These are phyloP conservation scores for Hemiprocne comata DNA, from an alignment of 2,113 vertebrate genomes.

Conservation along the genomic window DNA sequence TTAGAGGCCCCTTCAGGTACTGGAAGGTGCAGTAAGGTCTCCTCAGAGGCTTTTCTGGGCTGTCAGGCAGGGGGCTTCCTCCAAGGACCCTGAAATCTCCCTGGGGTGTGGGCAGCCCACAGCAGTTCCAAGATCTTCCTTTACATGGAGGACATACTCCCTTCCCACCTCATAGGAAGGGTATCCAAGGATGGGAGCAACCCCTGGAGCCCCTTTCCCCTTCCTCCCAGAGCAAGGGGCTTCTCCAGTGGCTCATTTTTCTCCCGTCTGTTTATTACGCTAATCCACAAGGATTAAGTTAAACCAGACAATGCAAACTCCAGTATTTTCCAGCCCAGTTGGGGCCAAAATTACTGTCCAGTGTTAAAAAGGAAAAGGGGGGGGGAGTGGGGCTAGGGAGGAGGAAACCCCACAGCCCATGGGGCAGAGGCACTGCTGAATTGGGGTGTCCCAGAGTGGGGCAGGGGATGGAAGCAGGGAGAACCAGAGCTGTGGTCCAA, in stretches of 20 bases:
- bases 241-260: neutral
- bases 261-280: constrained; percentile 72
- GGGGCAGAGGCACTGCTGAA: neutral
- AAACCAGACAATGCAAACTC: constrained; percentile 43
- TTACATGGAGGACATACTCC: accelerated
- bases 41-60: too few relatives aligned
- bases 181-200: neutral
- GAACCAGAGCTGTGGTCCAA: accelerated
- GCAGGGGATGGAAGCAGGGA: accelerated
- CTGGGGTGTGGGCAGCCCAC: neutral
- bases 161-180: too few relatives aligned
- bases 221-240: neutral
- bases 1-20: too few relatives aligned
- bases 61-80: neutral
- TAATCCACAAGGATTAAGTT: constrained; percentile 76
- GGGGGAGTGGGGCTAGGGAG: neutral
- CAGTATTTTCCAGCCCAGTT: constrained; percentile 19
- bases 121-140: neutral
- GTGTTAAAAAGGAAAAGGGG: constrained; percentile 47
- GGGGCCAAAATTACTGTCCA: constrained; percentile 49
- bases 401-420: neutral
- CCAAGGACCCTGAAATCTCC: too few relatives aligned
- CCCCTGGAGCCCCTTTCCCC: neutral
- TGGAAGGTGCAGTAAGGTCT: too few relatives aligned
- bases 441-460: accelerated